phyloP scores from a whole-genome alignment of 2,113 vertebrate genomes.

The Catharus bicknelli region DNA sequence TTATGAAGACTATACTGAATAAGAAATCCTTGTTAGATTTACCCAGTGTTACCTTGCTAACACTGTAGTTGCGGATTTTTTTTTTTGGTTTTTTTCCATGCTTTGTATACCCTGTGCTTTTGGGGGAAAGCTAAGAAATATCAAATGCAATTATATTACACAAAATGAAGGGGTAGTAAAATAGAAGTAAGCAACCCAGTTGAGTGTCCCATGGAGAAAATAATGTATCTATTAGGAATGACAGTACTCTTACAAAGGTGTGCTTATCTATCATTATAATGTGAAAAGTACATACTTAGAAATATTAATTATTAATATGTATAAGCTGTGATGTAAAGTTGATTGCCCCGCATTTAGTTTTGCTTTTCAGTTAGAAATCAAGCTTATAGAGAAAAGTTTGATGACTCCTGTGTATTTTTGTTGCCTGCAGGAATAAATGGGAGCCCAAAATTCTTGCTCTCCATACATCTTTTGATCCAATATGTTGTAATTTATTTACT shows the following conservation, averaged over 20 bases:
- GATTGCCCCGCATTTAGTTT: not conserved
- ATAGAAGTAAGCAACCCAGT: not conserved
- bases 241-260: not conserved
- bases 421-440: not conserved
- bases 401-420: not conserved
- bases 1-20: not conserved
- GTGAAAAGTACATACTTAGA: not conserved
- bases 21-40: conserved; percentile 28
- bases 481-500: not conserved
- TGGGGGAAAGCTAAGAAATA: not conserved
- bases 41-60: not conserved
- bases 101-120: not conserved
- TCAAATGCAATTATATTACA: not conserved
- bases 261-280: not conserved
- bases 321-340: not conserved
- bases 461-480: not conserved
- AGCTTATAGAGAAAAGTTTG: not conserved
- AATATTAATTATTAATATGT: not conserved
- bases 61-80: not conserved
- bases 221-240: not conserved
- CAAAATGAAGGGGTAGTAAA: not conserved
- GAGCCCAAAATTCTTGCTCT: not conserved
- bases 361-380: not conserved
- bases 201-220: not conserved
- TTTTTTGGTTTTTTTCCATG: not conserved